Conservation (phyloP, 1,140 invertebrate genomes). For the Drosophila pectinifera region DNA sequence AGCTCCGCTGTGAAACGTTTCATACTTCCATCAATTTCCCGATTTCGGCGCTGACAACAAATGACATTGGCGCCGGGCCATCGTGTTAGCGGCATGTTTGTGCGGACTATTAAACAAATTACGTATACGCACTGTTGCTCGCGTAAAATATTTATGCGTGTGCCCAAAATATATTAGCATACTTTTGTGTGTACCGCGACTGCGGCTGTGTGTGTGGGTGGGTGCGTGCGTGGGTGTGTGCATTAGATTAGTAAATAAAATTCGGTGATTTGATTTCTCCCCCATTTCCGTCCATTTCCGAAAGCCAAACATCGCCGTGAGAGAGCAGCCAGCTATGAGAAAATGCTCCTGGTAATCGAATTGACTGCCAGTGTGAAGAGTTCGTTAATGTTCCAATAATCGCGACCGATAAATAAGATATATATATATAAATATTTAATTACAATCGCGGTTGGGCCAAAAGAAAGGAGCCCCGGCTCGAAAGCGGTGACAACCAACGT, state of each 20-base stretch:
- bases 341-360: conserved; percentile 36
- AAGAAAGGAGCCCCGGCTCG: conserved; percentile 10
- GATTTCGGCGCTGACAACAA: conserved; percentile 48
- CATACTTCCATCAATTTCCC: conserved; percentile 39
- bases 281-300: conserved; percentile 26
- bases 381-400: conserved; percentile 29
- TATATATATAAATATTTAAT: conserved; percentile 19
- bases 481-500: conserved; percentile 50
- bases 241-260: conserved; percentile 54
- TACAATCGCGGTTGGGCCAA: conserved; percentile 29
- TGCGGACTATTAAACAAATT: conserved; percentile 73
- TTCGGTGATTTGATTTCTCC: conserved; percentile 52
- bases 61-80: conserved; percentile 65
- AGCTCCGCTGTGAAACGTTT: conserved; percentile 1
- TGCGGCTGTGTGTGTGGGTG: background rate
- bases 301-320: conserved; percentile 25
- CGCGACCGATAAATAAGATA: conserved; percentile 1
- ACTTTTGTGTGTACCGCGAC: conserved; percentile 49
- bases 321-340: conserved; percentile 32
- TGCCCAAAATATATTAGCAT: conserved; percentile 71
- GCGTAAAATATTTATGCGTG: conserved; percentile 76
- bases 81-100: conserved; percentile 62
- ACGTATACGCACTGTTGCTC: conserved; percentile 77
- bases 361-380: conserved; percentile 38
- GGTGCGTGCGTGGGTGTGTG: conserved; percentile 12